These are phyloP conservation scores for Montipora capricornis DNA, from an alignment of 64 coral and sea anemone genomes.

Conservation along the genomic window DNA sequence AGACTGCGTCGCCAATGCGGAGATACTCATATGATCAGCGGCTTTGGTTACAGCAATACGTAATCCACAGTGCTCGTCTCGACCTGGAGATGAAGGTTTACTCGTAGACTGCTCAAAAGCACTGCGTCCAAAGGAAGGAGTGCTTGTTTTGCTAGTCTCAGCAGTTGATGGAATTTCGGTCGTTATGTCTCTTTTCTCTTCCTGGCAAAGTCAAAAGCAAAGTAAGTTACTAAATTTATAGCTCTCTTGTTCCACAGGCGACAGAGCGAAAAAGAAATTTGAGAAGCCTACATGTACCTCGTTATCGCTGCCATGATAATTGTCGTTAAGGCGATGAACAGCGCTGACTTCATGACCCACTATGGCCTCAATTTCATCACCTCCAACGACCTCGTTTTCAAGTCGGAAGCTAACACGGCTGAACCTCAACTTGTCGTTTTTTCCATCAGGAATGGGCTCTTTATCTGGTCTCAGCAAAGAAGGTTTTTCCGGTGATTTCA, in stretches of 20 bases:
- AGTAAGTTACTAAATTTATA: neutral
- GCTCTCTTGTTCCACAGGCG: neutral
- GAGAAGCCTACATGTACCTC: neutral
- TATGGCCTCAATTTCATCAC: conserved; percentile 36
- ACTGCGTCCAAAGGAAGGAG: conserved; percentile 4
- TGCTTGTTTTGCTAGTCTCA: conserved; percentile 28
- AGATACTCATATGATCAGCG: conserved; percentile 90
- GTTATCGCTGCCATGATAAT: conserved; percentile 25
- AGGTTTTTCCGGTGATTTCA: conserved; percentile 85
- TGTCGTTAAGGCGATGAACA: conserved; percentile 21
- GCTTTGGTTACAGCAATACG: conserved; percentile 92
- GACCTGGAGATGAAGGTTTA: conserved; percentile 59
- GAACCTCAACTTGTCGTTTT: conserved; percentile 19
- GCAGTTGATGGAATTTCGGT: neutral
- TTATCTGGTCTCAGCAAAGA: conserved; percentile 15
- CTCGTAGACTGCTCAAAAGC: neutral
- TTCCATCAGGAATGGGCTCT: neutral
- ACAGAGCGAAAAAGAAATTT: neutral
- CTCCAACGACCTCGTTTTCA: conserved; percentile 47
- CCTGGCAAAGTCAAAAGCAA: neutral
- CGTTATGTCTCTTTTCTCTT: conserved; percentile 1
- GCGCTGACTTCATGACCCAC: conserved; percentile 72
- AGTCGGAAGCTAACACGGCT: conserved; percentile 85
- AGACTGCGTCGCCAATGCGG: conserved; percentile 84
- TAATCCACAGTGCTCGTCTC: conserved; percentile 92